Conservation (phyloP, 2,888 invertebrate species). For the Drosophila borealis region DNA sequence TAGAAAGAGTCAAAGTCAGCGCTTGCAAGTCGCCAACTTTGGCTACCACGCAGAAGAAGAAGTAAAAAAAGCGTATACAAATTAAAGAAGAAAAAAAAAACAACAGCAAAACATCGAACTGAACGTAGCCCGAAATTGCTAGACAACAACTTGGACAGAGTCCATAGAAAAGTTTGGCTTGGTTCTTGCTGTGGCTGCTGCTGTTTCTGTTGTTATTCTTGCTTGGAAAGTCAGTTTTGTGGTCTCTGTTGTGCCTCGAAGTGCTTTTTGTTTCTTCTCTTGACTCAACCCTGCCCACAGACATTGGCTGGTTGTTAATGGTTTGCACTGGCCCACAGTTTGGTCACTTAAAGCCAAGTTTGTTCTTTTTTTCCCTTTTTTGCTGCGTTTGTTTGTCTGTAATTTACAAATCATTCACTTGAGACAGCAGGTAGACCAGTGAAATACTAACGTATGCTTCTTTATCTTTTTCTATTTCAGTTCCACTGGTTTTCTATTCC, state of each 20-base stretch:
- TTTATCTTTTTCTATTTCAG: not conserved
- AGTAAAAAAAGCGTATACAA: not conserved
- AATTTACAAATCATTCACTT: constrained; percentile 54
- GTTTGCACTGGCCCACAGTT: constrained; percentile 54
- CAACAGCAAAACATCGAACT: constrained; percentile 21
- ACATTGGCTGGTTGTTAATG: constrained; percentile 63
- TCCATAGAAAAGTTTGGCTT: constrained; percentile 48
- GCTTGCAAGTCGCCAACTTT: constrained; percentile 67
- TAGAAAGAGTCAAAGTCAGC: constrained; percentile 65
- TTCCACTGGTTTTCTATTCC: not conserved
- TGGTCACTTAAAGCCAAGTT: constrained; percentile 35
- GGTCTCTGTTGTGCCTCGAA: constrained; percentile 65
- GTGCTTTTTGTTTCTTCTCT: constrained; percentile 36
- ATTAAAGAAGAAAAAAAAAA: constrained; percentile 3
- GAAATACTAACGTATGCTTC: constrained; percentile 3
- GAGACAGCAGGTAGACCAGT: constrained; percentile 8
- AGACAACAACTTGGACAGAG: constrained; percentile 67
- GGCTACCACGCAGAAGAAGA: constrained; percentile 56
- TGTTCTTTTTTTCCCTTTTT: constrained; percentile 15
- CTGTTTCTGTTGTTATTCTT: constrained; percentile 50
- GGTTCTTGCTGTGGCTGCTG: constrained; percentile 26
- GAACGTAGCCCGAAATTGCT: constrained; percentile 49
- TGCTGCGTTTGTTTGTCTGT: constrained; percentile 32
- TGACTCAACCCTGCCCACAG: constrained; percentile 42
- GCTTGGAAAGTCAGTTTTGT: constrained; percentile 66